Evolutionary conservation across 35 echinoderm and acorn worm genomes (phyloP).

Genomic region (Amphiura filiformis): DNA sequence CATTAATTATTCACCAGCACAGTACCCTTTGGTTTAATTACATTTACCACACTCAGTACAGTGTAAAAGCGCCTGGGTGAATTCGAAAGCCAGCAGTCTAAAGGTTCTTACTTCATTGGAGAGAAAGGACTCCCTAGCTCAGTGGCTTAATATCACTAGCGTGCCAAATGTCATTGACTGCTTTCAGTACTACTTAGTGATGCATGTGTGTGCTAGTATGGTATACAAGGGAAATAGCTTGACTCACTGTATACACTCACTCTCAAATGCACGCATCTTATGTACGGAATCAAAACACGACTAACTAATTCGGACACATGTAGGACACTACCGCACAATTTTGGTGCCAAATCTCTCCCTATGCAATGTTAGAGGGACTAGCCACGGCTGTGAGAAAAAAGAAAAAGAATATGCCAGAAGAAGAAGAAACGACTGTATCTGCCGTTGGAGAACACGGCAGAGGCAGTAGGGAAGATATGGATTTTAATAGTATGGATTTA

Average conservation of each 20-base stretch:
- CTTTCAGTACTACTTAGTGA: not conserved
- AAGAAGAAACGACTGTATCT: not conserved
- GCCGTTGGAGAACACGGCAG: not conserved
- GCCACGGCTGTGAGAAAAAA: not conserved
- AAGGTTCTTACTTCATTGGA: not conserved
- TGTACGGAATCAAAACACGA: not conserved
- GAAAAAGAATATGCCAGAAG: not conserved
- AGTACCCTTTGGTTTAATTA: not conserved
- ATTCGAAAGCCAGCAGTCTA: not conserved
- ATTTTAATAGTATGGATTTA: slow-evolving; percentile 6
- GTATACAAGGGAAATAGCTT: not conserved
- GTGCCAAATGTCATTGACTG: not conserved
- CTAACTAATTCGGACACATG: not conserved
- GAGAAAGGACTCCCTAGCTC: not conserved
- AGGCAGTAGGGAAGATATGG: not conserved
- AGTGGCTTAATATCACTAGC: not conserved
- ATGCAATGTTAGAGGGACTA: not conserved
- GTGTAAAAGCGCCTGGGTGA: not conserved
- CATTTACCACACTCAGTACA: not conserved
- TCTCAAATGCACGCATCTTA: not conserved
- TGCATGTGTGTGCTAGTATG: not conserved
- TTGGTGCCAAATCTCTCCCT: too few species aligned
- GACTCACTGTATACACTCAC: not conserved
- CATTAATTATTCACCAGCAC: not conserved
- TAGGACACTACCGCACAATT: not conserved